phyloP scores from a whole-genome alignment of 2,888 invertebrate genomes.

The Agonopterix heracliana region DNA sequence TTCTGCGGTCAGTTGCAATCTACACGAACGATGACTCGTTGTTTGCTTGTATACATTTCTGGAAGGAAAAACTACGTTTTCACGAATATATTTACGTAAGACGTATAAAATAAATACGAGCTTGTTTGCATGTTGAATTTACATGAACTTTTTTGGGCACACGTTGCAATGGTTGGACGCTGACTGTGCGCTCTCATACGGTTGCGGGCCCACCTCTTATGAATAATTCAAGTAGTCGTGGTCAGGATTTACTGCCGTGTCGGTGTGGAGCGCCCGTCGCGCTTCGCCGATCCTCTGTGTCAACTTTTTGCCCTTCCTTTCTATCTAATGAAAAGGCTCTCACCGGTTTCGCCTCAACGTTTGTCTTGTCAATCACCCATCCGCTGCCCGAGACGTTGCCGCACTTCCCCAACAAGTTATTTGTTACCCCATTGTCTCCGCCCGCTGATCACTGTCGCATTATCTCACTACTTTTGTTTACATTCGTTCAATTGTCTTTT shows the following conservation, averaged over 20 bases:
- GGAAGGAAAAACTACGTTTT: background rate
- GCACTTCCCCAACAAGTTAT: conserved; percentile 58
- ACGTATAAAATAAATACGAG: background rate
- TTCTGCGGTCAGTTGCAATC: conserved; percentile 26
- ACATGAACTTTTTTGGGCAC: conserved; percentile 20
- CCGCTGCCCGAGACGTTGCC: conserved; percentile 35
- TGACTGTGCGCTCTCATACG: conserved; percentile 21
- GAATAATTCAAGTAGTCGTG: conserved; percentile 53
- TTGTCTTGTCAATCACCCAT: conserved; percentile 68
- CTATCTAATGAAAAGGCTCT: conserved; percentile 59
- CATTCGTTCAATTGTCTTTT: conserved; percentile 55
- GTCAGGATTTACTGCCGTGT: conserved; percentile 43
- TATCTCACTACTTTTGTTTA: conserved; percentile 68
- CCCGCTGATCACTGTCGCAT: conserved; percentile 60
- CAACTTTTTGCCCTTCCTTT: conserved; percentile 49
- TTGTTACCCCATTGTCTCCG: conserved; percentile 66
- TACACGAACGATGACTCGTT: background rate
- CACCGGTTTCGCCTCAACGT: conserved; percentile 47
- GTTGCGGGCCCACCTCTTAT: conserved; percentile 33
- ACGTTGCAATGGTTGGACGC: conserved; percentile 18
- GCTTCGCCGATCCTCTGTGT: conserved; percentile 24
- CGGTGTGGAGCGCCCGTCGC: conserved; percentile 19
- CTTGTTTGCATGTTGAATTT: conserved; percentile 21
- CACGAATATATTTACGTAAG: background rate
- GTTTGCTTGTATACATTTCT: background rate